phyloP scores from a whole-genome alignment of 2,113 vertebrate genomes.

The Psilopsiagon aurifrons region DNA sequence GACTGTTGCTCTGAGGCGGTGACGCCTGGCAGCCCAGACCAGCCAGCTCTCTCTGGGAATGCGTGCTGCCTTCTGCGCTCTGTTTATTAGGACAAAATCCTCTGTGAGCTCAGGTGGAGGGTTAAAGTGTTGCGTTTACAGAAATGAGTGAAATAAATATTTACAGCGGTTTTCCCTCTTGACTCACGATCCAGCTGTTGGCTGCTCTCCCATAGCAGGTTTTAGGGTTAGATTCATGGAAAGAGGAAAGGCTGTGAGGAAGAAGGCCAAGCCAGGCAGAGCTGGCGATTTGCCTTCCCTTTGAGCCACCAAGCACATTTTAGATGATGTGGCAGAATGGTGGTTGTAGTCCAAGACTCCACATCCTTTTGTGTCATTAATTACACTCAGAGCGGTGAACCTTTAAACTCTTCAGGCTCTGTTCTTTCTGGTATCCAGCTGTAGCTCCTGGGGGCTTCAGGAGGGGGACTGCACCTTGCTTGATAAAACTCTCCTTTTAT shows the following conservation, averaged over 20 bases:
- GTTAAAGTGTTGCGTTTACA: neutral
- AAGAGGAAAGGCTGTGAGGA: neutral
- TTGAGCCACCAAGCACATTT: neutral
- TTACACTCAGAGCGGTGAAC: neutral
- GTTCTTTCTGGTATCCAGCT: neutral
- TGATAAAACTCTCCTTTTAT: neutral
- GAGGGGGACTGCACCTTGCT: neutral
- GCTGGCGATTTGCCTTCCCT: neutral
- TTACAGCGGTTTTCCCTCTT: neutral
- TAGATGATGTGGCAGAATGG: accelerated
- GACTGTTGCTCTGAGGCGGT: neutral
- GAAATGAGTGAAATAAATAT: neutral
- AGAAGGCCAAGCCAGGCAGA: neutral
- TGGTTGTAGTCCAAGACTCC: neutral
- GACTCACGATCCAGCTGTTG: neutral
- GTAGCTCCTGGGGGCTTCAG: neutral
- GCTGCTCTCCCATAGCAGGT: neutral
- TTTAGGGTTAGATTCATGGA: neutral
- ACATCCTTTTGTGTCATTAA: neutral
- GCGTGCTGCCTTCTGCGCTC: neutral
- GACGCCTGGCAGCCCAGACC: neutral
- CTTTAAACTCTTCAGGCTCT: neutral
- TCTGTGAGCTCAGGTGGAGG: neutral
- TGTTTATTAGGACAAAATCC: neutral
- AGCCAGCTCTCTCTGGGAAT: neutral